Base-by-base conservation (phyloP, 2,888 invertebrate species). In the Muschampia plurimacula region DNA sequence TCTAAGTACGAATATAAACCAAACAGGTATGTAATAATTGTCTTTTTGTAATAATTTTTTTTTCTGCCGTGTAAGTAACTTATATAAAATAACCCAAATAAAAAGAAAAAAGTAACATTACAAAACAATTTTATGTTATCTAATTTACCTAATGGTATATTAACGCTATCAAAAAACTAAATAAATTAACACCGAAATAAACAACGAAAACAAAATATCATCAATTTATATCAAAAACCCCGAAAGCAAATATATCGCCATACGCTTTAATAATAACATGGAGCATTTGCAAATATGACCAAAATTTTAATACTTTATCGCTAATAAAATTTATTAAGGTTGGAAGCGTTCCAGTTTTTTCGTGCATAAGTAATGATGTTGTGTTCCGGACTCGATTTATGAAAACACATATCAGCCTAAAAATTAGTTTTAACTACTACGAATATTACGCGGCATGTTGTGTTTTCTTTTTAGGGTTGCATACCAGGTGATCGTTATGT, bases 331-430 rank as follows among this genome's bases (percentile, higher is more conserved):
- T 72, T 67, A 72, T 67, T 67, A 67, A 67, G 67, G 60, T 67
- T 72, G 72, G 72, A 72, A 67, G 6, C 67, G 52, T 67, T 72
- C 72, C 72, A 72, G 55, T 72, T 67, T 72, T 72, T 65, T 63
- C 55, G 59, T 66, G 71, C 60, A 72, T 72, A 72, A 72, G 67
- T 72, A 67, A 72, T 72, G 67, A 63, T 72, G 67, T 67, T 72
- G 72, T 67, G 67, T 67, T 63, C 67, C 55, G 63, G 62, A 41
- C 67, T 67, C 44, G 67, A 67, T 67, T 72, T 67, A 63, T 72
- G 60, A 57, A 64, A 72, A 72, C 72, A 72, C 67, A 72, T 63
- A 67, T 66, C 39, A 60, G 60, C 46, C 71, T 36, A 72, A 72
- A 71, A 72, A 72, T 28, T 72, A 39, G 39, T 71, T 71, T 71